Base-by-base conservation (phyloP, 2,888 invertebrate species). In the Aporophyla nigra region DNA sequence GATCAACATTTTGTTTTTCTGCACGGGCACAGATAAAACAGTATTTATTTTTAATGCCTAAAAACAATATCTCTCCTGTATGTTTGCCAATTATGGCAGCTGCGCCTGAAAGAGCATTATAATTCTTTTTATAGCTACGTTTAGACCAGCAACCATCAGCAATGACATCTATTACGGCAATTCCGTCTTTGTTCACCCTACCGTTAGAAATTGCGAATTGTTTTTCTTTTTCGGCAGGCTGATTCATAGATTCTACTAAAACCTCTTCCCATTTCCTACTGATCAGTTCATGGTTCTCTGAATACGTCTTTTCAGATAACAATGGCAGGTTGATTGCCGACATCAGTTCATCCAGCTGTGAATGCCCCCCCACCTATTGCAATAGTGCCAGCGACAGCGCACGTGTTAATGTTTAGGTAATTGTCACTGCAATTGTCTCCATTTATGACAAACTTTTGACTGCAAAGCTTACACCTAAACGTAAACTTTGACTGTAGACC, bases 161-260 rank as follows among this genome's bases (percentile, higher is more conserved):
- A 33, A 33, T 33, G 33, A 33, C 33, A 33, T 70, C 71, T 65
- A 75, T 71, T 43, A 75, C 19, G 33, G 71, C 27, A 58, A 75
- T 75, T 24, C 70, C 70, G 33, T 78, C 68, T 63, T 78, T 77
- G 53, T 67, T 53, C n/a, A 67, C 53, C 53, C 53, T 67, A 14
- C 33, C n/a, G 53, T 53, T 67, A 53, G n/a, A 67, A 53, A 67
- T 40, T 53, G 66, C 66, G 40, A 67, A 54, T 40, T 53, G 53
- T 67, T 66, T 53, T 54, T 67, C 53, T 40, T 5, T 51, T 67
- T 53, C 67, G n/a, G 67, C 67, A 40, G 67, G 53, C 53, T 53
- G n/a, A n/a, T 67, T 67, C 67, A 66, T 66, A 4, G 66, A 66
- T 53, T 33, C 53, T 66, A 66, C 16, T 67, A 67, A 67, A 67